phyloP scores from a whole-genome alignment of 2,888 invertebrate species.

The Germaria angustata region DNA sequence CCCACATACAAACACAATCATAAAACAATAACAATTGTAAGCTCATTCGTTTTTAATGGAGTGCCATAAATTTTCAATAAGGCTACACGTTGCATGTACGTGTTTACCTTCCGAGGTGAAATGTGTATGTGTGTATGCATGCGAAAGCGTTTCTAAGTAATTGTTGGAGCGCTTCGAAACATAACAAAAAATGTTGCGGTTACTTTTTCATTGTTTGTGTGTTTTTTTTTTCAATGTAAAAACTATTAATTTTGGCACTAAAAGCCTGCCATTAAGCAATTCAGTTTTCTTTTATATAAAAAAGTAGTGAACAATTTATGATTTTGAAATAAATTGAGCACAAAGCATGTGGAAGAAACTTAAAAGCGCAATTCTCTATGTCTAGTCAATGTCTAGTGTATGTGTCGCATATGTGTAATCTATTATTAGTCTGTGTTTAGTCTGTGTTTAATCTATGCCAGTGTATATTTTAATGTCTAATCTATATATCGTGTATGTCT shows the following conservation, averaged over 20 bases:
- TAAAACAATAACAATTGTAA: constrained; percentile 51
- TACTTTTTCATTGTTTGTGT: not conserved
- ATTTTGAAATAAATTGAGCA: too few relatives aligned
- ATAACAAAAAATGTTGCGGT: not conserved
- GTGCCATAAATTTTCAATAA: constrained; percentile 53
- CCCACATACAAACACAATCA: not conserved
- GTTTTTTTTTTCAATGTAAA: constrained; percentile 9
- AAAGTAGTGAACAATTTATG: not conserved
- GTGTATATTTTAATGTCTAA: too few relatives aligned
- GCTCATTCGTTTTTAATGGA: constrained; percentile 60
- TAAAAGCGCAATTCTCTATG: too few relatives aligned
- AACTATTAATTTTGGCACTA: constrained; percentile 48
- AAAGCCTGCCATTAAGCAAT: constrained; percentile 52
- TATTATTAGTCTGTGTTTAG: too few relatives aligned
- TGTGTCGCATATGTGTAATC: too few relatives aligned
- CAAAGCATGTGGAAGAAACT: too few relatives aligned
- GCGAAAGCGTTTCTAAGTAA: not conserved
- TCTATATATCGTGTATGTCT: too few relatives aligned
- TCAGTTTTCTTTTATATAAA: not conserved
- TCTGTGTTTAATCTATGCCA: too few relatives aligned
- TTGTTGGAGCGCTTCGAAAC: constrained; percentile 1
- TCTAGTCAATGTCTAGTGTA: too few relatives aligned
- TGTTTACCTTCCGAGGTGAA: not conserved
- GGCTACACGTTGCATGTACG: not conserved
- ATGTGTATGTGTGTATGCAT: not conserved